A percentile compares a stretch with the other conserved stretches of the same genome.
Conservation (phyloP, 2,888 invertebrate species). For the Hirtodrosophila histrioides region DNA sequence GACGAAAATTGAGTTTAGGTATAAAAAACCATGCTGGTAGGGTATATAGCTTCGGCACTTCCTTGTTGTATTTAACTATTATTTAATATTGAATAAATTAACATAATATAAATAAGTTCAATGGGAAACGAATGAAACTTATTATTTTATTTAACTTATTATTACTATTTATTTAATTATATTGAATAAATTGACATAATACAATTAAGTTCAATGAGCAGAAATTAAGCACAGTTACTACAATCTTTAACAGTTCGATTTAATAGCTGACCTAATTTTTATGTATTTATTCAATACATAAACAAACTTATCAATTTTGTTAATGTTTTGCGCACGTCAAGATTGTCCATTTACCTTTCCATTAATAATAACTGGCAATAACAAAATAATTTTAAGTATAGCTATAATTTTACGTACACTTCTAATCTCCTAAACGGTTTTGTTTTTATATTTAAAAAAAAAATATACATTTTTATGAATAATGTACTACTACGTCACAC, state of each 20-base stretch:
- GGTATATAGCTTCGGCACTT: no score
- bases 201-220: not conserved
- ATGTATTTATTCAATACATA: slow-evolving; percentile 3
- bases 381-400: no score
- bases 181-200: not conserved
- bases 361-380: no score
- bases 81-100: no score
- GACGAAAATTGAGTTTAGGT: no score
- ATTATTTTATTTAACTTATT: no score
- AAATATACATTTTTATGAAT: slow-evolving; percentile 11
- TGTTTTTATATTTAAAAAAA: not conserved
- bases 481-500: slow-evolving; percentile 13
- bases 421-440: slow-evolving; percentile 11
- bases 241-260: not conserved
- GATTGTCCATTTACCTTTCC: no score
- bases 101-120: no score
- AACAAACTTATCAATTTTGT: slow-evolving; percentile 25
- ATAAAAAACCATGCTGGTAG: no score
- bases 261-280: not conserved
- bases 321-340: no score
- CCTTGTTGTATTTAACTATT: no score
- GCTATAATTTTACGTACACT: not conserved
- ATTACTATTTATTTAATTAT: not conserved
- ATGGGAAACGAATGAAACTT: no score
- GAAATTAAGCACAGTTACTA: not conserved